Percentiles rank a stretch among this genome's conserved stretches.
These are phyloP conservation scores for Drosophila pegasa DNA, from an alignment of 2,888 invertebrate species.

Conservation along the genomic window DNA sequence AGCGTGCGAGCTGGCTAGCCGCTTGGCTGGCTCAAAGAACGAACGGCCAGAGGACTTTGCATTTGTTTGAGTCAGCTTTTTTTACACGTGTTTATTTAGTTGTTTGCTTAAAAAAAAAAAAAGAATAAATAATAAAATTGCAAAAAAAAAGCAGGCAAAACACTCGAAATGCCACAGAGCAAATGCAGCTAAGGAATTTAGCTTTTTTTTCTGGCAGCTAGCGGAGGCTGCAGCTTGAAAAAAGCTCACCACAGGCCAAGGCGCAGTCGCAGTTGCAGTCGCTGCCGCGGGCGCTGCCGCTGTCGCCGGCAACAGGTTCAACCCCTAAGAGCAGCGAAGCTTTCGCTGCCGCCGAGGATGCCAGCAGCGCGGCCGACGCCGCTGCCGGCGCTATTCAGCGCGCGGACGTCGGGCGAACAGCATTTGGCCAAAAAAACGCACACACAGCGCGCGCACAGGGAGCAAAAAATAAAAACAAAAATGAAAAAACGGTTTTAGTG, in stretches of 20 bases:
- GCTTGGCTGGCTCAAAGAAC: conserved; percentile 29
- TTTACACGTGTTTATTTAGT: not conserved
- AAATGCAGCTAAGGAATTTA: conserved; percentile 7
- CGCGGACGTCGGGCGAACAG: conserved; percentile 36
- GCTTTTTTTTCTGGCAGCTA: not conserved
- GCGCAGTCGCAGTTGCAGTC: conserved; percentile 10
- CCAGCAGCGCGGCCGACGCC: conserved; percentile 19
- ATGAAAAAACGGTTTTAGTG: conserved; percentile 53
- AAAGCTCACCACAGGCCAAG: conserved; percentile 19
- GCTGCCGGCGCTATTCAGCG: conserved; percentile 23
- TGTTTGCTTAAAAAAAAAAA: conserved; percentile 16
- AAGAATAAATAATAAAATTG: not conserved
- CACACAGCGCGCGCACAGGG: not conserved
- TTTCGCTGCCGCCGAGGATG: conserved; percentile 43
- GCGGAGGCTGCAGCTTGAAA: conserved; percentile 31
- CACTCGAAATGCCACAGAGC: not conserved
- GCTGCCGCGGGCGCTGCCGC: not conserved
- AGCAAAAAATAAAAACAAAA: conserved; percentile 12
- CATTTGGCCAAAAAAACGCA: conserved; percentile 59
- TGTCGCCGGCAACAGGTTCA: conserved; percentile 54
- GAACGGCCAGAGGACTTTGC: conserved; percentile 37
- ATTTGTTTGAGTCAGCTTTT: conserved; percentile 34
- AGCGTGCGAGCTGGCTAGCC: not conserved
- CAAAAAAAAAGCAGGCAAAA: conserved; percentile 1
- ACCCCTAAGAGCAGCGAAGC: conserved; percentile 47